These are phyloP conservation scores for Chaenodraco wilsoni DNA, from an alignment of 2,797 vertebrate species.

Conservation along the genomic window DNA sequence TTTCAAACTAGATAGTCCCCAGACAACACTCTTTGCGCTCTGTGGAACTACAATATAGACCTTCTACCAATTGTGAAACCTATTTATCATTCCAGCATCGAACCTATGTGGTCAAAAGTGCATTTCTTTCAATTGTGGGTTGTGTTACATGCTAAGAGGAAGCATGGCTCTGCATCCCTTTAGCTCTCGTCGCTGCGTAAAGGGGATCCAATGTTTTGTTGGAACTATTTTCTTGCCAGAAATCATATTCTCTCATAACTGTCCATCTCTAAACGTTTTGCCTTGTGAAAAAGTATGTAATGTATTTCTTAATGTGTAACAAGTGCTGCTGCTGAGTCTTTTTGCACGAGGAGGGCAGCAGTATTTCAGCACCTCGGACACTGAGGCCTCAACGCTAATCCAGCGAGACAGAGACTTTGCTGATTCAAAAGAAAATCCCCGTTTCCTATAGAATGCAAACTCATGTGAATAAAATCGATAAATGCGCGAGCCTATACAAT, in stretches of 20 bases:
- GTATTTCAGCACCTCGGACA: conserved; percentile 78
- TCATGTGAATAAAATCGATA: conserved; percentile 70
- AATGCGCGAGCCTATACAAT: conserved; percentile 85
- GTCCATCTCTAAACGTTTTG: too few species aligned
- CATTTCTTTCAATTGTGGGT: rapidly evolving
- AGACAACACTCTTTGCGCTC: conserved; percentile 2
- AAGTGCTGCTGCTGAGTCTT: conserved; percentile 4
- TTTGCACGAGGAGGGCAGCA: neutral
- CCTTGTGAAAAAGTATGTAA: neutral
- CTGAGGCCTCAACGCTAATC: conserved; percentile 32
- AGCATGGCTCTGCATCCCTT: neutral
- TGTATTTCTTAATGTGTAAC: neutral
- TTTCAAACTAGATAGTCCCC: conserved; percentile 11
- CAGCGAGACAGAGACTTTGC: too few species aligned
- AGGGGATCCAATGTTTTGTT: neutral
- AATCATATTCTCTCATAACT: neutral
- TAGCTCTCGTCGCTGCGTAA: neutral
- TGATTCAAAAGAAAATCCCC: too few species aligned
- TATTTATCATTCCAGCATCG: neutral
- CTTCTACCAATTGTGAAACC: too few species aligned
- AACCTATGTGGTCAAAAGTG: neutral
- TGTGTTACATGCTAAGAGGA: neutral
- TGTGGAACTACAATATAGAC: neutral
- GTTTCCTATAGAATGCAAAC: conserved; percentile 18
- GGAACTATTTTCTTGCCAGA: conserved; percentile 6